A percentile compares a stretch with the other conserved stretches of the same genome.
phyloP scores from a whole-genome alignment of 2,888 invertebrate species.

The Periphyllus acericola region DNA sequence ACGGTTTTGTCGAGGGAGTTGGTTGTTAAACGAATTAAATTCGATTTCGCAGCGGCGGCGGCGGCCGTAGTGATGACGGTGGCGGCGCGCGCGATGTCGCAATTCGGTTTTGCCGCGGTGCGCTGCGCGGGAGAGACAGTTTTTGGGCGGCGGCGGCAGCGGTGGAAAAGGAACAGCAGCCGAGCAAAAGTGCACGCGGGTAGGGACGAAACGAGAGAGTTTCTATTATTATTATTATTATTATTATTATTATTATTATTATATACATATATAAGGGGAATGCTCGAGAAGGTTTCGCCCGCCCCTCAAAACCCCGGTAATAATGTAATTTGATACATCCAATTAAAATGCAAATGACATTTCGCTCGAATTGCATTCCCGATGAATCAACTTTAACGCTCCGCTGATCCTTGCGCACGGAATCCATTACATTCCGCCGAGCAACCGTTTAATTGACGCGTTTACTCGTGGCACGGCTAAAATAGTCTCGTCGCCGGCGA shows the following conservation, averaged over 20 bases:
- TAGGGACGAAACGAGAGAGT: constrained; percentile 24
- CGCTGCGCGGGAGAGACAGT: background rate
- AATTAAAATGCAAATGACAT: constrained; percentile 62
- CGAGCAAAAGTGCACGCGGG: background rate
- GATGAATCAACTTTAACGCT: constrained; percentile 60
- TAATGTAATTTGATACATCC: constrained; percentile 60
- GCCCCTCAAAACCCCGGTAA: constrained; percentile 45
- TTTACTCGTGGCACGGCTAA: background rate
- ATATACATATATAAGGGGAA: constrained; percentile 24
- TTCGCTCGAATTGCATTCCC: constrained; percentile 54
- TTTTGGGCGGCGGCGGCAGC: background rate
- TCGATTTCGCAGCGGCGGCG: constrained; percentile 20
- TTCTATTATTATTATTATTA: constrained; percentile 29
- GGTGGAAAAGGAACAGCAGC: background rate
- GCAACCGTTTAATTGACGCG: constrained; percentile 47
- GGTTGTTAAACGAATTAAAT: constrained; percentile 57
- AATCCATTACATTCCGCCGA: constrained; percentile 36
- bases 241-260: background rate
- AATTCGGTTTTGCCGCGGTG: background rate
- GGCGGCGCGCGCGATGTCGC: background rate
- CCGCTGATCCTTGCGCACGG: constrained; percentile 45
- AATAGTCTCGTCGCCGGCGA: background rate
- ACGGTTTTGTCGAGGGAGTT: constrained; percentile 22
- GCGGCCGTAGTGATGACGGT: background rate
- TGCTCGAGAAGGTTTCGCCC: constrained; percentile 25